Base-by-base conservation (phyloP, 2,888 invertebrate genomes). In the Tethea ocularis region DNA sequence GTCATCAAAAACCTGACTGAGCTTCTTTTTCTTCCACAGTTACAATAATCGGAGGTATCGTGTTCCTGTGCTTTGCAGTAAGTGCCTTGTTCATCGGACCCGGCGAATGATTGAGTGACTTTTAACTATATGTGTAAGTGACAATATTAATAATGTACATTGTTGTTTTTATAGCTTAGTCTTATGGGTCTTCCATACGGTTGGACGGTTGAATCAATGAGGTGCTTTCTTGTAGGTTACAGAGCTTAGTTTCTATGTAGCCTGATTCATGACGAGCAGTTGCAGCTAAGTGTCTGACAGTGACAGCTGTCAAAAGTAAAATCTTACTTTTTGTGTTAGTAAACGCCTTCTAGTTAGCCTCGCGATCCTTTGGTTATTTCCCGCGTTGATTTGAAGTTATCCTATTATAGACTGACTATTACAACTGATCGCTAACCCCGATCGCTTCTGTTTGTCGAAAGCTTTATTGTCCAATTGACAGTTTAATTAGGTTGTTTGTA, bases 21-120 rank as follows among this genome's bases (percentile, higher is more conserved):
- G 60, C 61, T 76, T 69, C 7, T 74, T 71, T 81, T 76, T 81
- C 13, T 75, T 81, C 95, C 95, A 67, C 95, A 98, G 99, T 99
- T 65, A 99, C 99, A 60, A 95, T 99, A 77, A 96, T 98, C 78
- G 99, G 99, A 72, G 99, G 99, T 79, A 89, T 99, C 59, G 99
- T 99, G 72, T 99, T 99, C 93, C 93, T 99, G 64, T 90, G 98
- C 68, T 99, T 99, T 92, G 99, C 99, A 0, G 88, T 98, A 60
- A 98, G 98, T 66, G 98, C 99, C 7, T 93, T 99, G 57, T 95
- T 98, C 84, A 95, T 98, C 73, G 96, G 96, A 60, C 97, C 98
- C 23, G 95, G 95, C 65, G 95, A 94, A 68, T 90, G 87, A 66
- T 58, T 46, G 33, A 7, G 46, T 46, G 20, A 46, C 51, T 53